Evolutionary conservation across 2,797 vertebrate species (phyloP).

Genomic region (Catamblyrhynchus diadema): DNA sequence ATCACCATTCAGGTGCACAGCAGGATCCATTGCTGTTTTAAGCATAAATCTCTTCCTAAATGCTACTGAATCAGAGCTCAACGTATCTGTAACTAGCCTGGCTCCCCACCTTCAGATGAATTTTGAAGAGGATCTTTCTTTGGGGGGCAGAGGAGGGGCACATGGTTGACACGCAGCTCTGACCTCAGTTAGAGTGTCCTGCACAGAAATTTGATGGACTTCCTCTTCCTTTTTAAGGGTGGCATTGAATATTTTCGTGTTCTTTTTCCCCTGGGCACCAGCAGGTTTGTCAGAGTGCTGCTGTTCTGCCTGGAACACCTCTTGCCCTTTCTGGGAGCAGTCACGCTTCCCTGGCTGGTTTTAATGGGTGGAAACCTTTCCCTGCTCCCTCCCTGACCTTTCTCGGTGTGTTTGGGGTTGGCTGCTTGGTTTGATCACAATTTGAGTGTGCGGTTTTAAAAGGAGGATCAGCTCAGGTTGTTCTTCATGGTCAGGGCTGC

Average conservation of each 20-base stretch:
- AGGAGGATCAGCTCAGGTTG: neutral
- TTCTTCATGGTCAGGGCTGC: neutral
- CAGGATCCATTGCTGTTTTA: neutral
- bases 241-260: neutral
- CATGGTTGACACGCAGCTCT: accelerated
- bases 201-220: neutral
- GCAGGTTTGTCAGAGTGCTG: neutral
- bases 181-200: neutral
- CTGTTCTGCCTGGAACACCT: neutral
- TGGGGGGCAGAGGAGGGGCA: accelerated
- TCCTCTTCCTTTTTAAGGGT: neutral
- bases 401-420: neutral
- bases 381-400: neutral
- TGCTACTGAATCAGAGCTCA: neutral
- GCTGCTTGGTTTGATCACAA: neutral
- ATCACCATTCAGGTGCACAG: neutral
- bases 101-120: neutral
- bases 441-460: neutral
- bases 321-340: neutral
- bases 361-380: neutral
- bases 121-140: neutral
- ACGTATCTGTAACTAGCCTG: neutral
- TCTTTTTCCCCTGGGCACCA: neutral
- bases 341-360: neutral
- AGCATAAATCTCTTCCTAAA: neutral